These are phyloP conservation scores for Gastrophryne carolinensis DNA, from an alignment of 2,797 vertebrate species.

Conservation along the genomic window DNA sequence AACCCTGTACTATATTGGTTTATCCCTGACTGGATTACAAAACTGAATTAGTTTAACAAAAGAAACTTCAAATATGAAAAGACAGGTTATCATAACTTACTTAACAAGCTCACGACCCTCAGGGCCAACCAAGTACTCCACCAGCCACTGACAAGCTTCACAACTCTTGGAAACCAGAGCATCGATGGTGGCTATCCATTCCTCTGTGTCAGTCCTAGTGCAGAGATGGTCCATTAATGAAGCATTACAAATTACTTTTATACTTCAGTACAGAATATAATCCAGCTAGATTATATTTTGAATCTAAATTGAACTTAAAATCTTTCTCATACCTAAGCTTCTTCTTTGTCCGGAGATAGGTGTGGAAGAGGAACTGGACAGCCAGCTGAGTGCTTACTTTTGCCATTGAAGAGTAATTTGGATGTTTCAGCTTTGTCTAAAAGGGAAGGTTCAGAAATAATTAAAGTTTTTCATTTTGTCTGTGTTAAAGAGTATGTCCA, in stretches of 20 bases:
- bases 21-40: no score
- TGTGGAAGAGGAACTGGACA: constrained; percentile 95
- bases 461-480: no score
- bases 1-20: no score
- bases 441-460: constrained; percentile 5
- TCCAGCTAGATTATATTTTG: background rate
- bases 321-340: constrained; percentile 83
- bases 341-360: constrained; percentile 96
- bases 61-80: no score
- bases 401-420: constrained; percentile 91
- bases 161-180: constrained; percentile 91
- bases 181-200: constrained; percentile 96
- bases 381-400: constrained; percentile 92
- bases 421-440: constrained; percentile 95
- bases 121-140: constrained; percentile 87
- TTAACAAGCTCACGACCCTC: constrained; percentile 93
- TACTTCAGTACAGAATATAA: constrained; percentile 21
- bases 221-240: no score
- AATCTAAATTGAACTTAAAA: background rate
- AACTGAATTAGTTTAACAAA: no score
- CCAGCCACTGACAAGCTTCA: constrained; percentile 94
- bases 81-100: constrained; percentile 76
- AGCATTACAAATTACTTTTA: no score
- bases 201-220: constrained; percentile 92
- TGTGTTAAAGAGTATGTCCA: no score